Evolutionary conservation across 2,888 invertebrate species (phyloP), one percentile per base, ranked within the genome.

Genomic region (Drosophila ustulata): DNA sequence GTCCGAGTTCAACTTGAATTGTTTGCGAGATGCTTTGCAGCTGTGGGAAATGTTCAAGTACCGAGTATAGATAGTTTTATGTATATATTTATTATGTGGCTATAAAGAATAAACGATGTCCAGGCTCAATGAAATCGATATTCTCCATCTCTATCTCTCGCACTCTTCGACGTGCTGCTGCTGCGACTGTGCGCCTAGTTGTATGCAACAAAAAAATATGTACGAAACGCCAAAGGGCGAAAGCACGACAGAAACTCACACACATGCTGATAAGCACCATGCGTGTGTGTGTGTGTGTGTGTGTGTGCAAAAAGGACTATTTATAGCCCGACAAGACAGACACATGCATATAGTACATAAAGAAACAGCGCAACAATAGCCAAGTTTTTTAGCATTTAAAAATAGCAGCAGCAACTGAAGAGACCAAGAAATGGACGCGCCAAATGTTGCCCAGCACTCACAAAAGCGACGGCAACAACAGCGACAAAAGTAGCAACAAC

Each of bases 151-250:
- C 18, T 18, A 18, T 18, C 18, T 50, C 46, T 41, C 32, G 34
- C 41, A 32, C 28, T 50, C 30, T 45, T 30, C 11, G 18, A 18
- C 18, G 18, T 3, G 11, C 26, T 25, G 5, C 34, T 18, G 64
- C 62, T 66, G 2, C 18, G 18, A 18, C 1, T 64, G 43, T 41
- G 18, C 65, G 62, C 66, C 66, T 26, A 26, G 67, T 65, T 70
- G 73, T 70, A 71, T 82, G 82, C 76, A 85, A 62, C 51, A 71
- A 64, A 71, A 80, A 78, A 64, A 65, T 58, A 65, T 65, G 62
- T 63, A 45, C 34, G 28, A 70, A 63, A 25, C 66, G 88, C 65
- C 82, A 78, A 72, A 69, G 82, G 79, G 51, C 70, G 49, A 45
- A 32, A 34, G 26, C 26, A 59, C 32, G n/a, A 55, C 32, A 25